Percentiles rank a stretch among this genome's conserved stretches.
Conservation (phyloP, 2,888 invertebrate species). For the Onthophagus sagittarius region DNA sequence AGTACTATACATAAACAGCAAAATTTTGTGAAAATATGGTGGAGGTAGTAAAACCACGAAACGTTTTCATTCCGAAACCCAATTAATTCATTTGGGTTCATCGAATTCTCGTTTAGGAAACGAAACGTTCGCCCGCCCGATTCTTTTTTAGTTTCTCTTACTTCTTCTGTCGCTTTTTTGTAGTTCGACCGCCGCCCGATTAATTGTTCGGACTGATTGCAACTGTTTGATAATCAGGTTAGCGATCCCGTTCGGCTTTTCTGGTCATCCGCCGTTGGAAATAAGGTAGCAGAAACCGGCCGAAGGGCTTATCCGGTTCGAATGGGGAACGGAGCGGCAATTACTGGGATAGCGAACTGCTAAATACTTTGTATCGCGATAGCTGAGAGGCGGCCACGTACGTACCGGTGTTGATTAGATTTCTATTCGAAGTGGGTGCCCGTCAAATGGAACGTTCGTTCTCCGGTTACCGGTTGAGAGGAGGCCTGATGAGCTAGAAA, state of each 20-base stretch:
- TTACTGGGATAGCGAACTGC: not conserved
- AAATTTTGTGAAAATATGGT: not conserved
- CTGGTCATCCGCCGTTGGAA: not conserved
- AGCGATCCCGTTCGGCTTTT: conserved; percentile 9
- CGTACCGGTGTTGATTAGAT: conserved; percentile 21
- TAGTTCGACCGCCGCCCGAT: conserved; percentile 11
- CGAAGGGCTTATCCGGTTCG: conserved; percentile 4
- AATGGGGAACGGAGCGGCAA: conserved; percentile 11
- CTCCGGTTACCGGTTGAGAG: not conserved
- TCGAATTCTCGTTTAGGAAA: not conserved
- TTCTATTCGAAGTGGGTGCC: conserved; percentile 12
- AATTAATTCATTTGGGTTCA: not conserved
- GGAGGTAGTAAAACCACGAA: not conserved
- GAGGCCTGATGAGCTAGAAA: not conserved
- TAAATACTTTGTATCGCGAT: conserved; percentile 11
- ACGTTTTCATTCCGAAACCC: not conserved
- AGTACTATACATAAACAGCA: no score
- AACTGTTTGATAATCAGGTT: conserved; percentile 20
- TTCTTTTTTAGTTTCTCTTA: not conserved
- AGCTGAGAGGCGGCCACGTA: conserved; percentile 14
- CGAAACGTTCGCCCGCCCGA: not conserved
- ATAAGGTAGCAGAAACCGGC: not conserved
- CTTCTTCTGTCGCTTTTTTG: not conserved
- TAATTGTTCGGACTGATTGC: conserved; percentile 20
- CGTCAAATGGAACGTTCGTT: not conserved